Base-by-base conservation (phyloP, 2,888 invertebrate genomes). In the Microplitis manilae region DNA sequence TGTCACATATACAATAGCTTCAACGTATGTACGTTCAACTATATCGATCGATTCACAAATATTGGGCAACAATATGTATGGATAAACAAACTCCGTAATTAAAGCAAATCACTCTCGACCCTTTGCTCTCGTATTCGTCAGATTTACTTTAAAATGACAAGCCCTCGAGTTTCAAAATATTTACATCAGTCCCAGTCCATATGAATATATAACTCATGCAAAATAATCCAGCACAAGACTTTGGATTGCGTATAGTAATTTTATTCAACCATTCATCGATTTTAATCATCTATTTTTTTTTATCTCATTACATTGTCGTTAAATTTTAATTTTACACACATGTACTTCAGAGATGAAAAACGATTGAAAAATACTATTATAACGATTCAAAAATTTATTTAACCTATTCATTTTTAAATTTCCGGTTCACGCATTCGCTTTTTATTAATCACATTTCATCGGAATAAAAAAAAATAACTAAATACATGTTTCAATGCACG, bases 31-130 rank as follows among this genome's bases (percentile, higher is more conserved):
- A 65, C 38, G 38, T 38, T 38, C 60, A 77, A 79, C 80, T 84
- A 50, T 50, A 84, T 85, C 81, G 84, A 87, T 85, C 83, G 84
- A 81, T 84, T 82, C 78, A 81, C 81, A 83, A 83, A 83, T 83
- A 85, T 84, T 85, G 80, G 81, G 80, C 79, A 84, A 85, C 81
- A 81, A 81, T 81, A 81, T 84, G 79, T 81, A 81, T 84, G 79
- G 82, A 78, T 84, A 83, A 84, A 84, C 83, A 83, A 79, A 78
- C 79, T 75, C 75, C 76, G 82, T 84, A 85, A 84, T 84, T 85
- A 84, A 84, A 83, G 82, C 82, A 81, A 67, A 76, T 75, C 76
- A 50, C 77, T 30, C 64, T 75, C 61, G 61, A 62, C 68, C 73
- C 73, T 68, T 77, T 39, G 62, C 70, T 69, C 73, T 79, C 78